Evolutionary conservation across 2,113 vertebrate genomes (phyloP).

Genomic region (Scolopax mira): DNA sequence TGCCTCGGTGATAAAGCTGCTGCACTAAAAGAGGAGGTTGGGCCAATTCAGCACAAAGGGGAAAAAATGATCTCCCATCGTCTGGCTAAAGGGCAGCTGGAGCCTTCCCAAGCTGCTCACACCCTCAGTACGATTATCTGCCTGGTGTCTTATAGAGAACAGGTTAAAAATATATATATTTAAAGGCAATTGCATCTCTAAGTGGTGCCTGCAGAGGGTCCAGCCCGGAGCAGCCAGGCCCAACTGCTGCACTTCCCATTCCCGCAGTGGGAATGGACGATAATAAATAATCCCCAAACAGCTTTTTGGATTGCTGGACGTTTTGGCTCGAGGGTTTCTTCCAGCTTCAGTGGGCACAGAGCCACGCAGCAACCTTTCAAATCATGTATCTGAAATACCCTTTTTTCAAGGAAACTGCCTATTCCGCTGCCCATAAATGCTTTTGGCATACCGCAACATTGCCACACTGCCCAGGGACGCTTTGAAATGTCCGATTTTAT

Average conservation of each 20-base stretch:
- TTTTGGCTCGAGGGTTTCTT: constrained; percentile 11
- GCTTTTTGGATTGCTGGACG: not conserved
- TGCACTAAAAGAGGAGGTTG: fast-evolving
- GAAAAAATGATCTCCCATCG: fast-evolving
- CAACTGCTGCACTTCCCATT: not conserved
- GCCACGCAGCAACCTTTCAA: not conserved
- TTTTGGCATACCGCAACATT: not conserved
- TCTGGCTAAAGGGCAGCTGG: not conserved
- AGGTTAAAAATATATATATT: not conserved
- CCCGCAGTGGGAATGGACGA: not conserved
- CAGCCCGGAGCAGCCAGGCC: not conserved
- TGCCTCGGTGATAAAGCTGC: not conserved
- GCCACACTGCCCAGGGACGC: not conserved
- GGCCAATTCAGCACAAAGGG: not conserved
- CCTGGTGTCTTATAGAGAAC: not conserved
- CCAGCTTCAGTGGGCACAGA: not conserved
- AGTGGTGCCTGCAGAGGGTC: not conserved
- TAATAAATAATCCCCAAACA: not conserved
- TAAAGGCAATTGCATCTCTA: not conserved
- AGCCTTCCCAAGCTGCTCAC: not conserved
- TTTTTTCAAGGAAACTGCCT: not conserved
- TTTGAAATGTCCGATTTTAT: constrained; percentile 29
- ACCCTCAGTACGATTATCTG: not conserved
- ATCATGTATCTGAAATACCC: not conserved
- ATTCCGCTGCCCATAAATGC: not conserved